phyloP scores from a whole-genome alignment of 64 coral and sea anemone genomes.

The Anthopleura sola region DNA sequence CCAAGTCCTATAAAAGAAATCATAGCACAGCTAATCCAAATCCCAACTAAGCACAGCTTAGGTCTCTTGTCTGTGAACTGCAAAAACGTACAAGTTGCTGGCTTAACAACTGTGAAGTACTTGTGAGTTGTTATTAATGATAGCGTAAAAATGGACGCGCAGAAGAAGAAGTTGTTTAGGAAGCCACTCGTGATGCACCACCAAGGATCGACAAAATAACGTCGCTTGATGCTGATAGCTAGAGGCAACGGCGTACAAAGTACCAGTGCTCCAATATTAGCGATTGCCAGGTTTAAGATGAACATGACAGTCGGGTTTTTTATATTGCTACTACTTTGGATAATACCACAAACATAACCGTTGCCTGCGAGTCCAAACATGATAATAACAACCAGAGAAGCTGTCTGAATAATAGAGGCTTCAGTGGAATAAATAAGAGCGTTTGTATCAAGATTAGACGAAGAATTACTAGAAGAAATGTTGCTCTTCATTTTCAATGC shows the following conservation, averaged over 20 bases:
- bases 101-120: constrained; percentile 57
- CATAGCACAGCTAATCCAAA: constrained; percentile 50
- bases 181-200: constrained; percentile 71
- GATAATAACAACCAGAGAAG: constrained; percentile 49
- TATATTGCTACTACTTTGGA: constrained; percentile 67
- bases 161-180: constrained; percentile 89
- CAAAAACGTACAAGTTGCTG: constrained; percentile 29
- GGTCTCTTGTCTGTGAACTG: constrained; percentile 47
- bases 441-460: neutral
- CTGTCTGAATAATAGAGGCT: constrained; percentile 44
- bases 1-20: constrained; percentile 65
- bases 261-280: constrained; percentile 67
- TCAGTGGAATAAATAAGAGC: constrained; percentile 28
- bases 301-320: constrained; percentile 84
- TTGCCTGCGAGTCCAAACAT: constrained; percentile 58
- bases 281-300: constrained; percentile 64
- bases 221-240: constrained; percentile 46
- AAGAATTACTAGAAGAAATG: neutral
- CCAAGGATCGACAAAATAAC: constrained; percentile 30
- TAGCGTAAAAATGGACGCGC: constrained; percentile 80
- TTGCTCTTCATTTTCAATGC: neutral
- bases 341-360: constrained; percentile 43
- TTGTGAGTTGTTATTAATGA: constrained; percentile 70
- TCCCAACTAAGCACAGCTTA: constrained; percentile 32
- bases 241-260: constrained; percentile 72